Percentiles rank a stretch among this genome's conserved stretches.
Conservation (phyloP, 2,113 vertebrate species). For the Apeltes quadracus region DNA sequence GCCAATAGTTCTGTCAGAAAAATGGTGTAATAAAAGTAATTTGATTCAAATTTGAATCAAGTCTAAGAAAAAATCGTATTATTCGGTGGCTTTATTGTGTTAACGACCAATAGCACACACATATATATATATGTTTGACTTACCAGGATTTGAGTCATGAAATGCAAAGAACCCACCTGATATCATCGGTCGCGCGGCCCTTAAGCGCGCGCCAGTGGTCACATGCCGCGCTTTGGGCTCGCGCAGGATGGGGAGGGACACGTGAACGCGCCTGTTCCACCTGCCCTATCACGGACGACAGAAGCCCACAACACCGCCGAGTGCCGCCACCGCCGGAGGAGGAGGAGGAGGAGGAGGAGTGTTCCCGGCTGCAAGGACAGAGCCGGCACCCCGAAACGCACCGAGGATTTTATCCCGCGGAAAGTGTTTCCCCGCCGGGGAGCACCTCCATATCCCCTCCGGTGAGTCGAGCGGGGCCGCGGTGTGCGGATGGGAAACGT, state of each 20-base stretch:
- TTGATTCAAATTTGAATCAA: too few relatives aligned
- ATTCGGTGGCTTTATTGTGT: too few relatives aligned
- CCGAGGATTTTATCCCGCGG: conserved; percentile 47
- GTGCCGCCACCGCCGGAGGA: conserved; percentile 8
- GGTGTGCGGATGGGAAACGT: conserved; percentile 5
- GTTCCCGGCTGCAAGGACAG: conserved; percentile 41
- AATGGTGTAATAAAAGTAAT: neutral
- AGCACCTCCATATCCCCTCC: conserved; percentile 31
- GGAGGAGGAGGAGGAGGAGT: too few relatives aligned
- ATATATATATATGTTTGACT: too few relatives aligned
- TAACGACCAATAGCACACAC: too few relatives aligned
- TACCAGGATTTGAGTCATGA: too few relatives aligned
- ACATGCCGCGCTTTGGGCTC: neutral
- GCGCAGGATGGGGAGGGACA: neutral
- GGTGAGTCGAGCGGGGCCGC: conserved; percentile 63
- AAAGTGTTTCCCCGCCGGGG: conserved; percentile 27
- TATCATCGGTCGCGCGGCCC: neutral
- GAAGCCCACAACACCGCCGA: conserved; percentile 34
- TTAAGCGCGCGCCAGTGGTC: conserved; percentile 43
- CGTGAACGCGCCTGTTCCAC: conserved; percentile 60
- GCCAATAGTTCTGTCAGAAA: neutral
- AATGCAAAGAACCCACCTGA: neutral
- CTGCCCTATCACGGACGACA: conserved; percentile 68
- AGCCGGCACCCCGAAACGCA: conserved; percentile 2
- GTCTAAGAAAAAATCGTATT: too few relatives aligned